phyloP scores from a whole-genome alignment of 2,888 invertebrate genomes.

The Pteria penguin region DNA sequence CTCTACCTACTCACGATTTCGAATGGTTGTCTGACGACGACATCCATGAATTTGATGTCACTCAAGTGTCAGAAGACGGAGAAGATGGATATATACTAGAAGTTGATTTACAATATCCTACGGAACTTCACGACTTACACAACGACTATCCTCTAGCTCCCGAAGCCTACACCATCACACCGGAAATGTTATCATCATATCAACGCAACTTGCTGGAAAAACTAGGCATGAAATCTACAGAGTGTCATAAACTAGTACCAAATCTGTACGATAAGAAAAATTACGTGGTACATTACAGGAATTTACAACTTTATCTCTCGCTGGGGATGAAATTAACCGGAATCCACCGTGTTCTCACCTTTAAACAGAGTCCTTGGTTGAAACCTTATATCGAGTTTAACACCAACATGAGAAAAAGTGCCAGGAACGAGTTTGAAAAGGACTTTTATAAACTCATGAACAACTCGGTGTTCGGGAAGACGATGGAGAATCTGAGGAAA shows the following conservation, averaged over 20 bases:
- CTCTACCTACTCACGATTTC: slow-evolving; percentile 65
- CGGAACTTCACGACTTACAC: slow-evolving; percentile 73
- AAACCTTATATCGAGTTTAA: slow-evolving; percentile 72
- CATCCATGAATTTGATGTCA: slow-evolving; percentile 28
- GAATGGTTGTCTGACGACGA: slow-evolving; percentile 50
- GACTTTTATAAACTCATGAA: slow-evolving; percentile 65
- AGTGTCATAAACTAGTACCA: slow-evolving; percentile 46
- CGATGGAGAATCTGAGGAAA: slow-evolving; percentile 80
- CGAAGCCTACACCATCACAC: slow-evolving; percentile 49
- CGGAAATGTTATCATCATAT: slow-evolving; percentile 16
- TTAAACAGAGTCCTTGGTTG: slow-evolving; percentile 70
- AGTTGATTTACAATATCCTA: slow-evolving; percentile 80
- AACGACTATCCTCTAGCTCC: slow-evolving; percentile 71
- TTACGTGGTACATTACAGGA: slow-evolving; percentile 74
- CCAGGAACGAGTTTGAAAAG: slow-evolving; percentile 74
- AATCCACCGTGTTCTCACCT: slow-evolving; percentile 70
- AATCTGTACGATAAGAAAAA: slow-evolving; percentile 49
- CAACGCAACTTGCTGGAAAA: background rate
- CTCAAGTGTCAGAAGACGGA: background rate
- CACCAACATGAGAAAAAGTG: slow-evolving; percentile 58
- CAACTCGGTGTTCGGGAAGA: slow-evolving; percentile 77
- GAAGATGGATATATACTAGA: slow-evolving; percentile 74
- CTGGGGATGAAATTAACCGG: slow-evolving; percentile 59
- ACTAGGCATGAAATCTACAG: background rate
- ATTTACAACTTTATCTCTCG: slow-evolving; percentile 66